Percentiles rank a stretch among this genome's conserved stretches.
These are phyloP conservation scores for Datnioides undecimradiatus DNA, from an alignment of 2,113 vertebrate species.

Conservation along the genomic window DNA sequence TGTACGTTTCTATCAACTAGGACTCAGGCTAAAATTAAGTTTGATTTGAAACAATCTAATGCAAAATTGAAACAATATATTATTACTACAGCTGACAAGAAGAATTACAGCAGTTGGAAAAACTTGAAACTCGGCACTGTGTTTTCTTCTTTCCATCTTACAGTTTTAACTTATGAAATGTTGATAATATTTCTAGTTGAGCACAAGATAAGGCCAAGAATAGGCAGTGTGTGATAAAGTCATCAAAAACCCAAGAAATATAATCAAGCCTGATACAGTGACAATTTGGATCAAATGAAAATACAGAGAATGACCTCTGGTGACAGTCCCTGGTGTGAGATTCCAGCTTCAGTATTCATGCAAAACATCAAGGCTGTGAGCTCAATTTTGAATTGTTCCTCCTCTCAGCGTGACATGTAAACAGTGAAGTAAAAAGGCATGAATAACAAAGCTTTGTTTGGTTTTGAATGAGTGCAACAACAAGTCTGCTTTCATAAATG, in stretches of 20 bases:
- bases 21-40: background rate
- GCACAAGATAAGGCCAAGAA: background rate
- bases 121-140: background rate
- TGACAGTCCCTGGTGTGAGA: background rate
- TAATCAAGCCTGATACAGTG: background rate
- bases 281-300: background rate
- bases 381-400: constrained; percentile 28
- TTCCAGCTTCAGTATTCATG: constrained; percentile 30
- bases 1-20: background rate
- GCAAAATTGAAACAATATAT: background rate
- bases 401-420: constrained; percentile 45
- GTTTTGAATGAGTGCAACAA: constrained; percentile 21
- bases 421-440: constrained; percentile 22
- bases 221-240: background rate
- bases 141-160: background rate
- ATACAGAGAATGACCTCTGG: constrained; percentile 21
- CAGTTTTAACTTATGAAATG: background rate
- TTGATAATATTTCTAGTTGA: background rate
- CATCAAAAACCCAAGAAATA: background rate
- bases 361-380: constrained; percentile 34
- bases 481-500: constrained; percentile 38
- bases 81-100: background rate
- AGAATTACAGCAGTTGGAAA: background rate
- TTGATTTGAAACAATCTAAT: background rate
- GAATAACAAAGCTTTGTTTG: constrained; percentile 21